phyloP scores from a whole-genome alignment of 2,888 invertebrate genomes.

The Parasteatoda lunata region DNA sequence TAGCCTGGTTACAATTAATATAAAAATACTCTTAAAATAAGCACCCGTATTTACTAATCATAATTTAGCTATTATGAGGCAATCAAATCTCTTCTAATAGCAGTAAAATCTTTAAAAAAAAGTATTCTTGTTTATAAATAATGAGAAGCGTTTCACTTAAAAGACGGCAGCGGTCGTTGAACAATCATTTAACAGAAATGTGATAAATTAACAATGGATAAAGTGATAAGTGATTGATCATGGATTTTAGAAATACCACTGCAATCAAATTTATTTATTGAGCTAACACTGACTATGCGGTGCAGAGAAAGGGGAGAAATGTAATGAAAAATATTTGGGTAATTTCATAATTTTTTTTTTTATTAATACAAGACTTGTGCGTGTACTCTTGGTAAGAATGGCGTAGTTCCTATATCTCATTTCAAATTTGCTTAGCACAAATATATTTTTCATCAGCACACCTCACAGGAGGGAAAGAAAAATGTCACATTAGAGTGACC shows the following conservation, averaged over 20 bases:
- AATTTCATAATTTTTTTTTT: slow-evolving; percentile 45
- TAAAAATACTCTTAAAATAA: too few relatives aligned
- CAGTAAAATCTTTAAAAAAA: too few relatives aligned
- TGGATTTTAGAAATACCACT: slow-evolving; percentile 9
- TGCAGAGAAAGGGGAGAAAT: slow-evolving; percentile 46
- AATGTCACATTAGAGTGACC: slow-evolving; percentile 49
- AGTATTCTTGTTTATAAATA: too few relatives aligned
- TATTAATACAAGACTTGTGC: slow-evolving; percentile 64
- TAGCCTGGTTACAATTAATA: too few relatives aligned
- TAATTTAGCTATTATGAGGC: too few relatives aligned
- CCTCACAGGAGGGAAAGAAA: slow-evolving; percentile 28
- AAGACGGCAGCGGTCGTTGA: too few relatives aligned
- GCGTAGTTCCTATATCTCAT: slow-evolving; percentile 53
- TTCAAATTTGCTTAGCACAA: slow-evolving; percentile 64
- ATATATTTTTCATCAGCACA: slow-evolving; percentile 62
- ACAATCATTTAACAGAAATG: background rate
- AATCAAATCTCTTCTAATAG: too few relatives aligned
- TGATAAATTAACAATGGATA: slow-evolving; percentile 49
- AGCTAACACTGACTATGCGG: slow-evolving; percentile 63
- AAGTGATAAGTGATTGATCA: slow-evolving; percentile 21
- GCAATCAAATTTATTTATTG: slow-evolving; percentile 43
- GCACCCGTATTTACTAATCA: too few relatives aligned
- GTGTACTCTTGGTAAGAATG: slow-evolving; percentile 68
- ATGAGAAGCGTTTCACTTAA: too few relatives aligned
- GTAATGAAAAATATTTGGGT: slow-evolving; percentile 54